These are phyloP conservation scores for Lomographa bimaculata DNA, from an alignment of 2,888 invertebrate genomes.

Conservation along the genomic window DNA sequence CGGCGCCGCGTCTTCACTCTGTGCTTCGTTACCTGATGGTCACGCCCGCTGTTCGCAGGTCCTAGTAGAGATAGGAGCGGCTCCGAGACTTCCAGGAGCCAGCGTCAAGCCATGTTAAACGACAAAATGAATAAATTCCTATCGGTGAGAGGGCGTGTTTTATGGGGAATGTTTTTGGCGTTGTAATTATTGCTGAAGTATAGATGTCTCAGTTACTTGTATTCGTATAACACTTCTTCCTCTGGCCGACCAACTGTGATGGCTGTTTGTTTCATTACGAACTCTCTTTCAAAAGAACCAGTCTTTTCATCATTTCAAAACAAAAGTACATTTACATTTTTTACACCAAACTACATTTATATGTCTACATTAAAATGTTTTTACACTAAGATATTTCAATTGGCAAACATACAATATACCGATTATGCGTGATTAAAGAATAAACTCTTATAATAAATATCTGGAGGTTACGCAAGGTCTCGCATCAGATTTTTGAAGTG, in stretches of 20 bases:
- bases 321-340: constrained; percentile 52
- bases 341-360: not conserved
- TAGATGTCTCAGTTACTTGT: constrained; percentile 73
- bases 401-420: too few species aligned
- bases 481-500: too few species aligned
- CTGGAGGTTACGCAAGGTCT: too few species aligned
- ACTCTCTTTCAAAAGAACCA: constrained; percentile 45
- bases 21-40: constrained; percentile 51
- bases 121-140: constrained; percentile 97
- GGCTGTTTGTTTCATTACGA: constrained; percentile 58
- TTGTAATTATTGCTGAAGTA: constrained; percentile 42
- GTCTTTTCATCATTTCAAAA: constrained; percentile 35
- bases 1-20: constrained; percentile 41
- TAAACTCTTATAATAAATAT: too few species aligned
- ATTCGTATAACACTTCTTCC: constrained; percentile 66
- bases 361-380: too few species aligned
- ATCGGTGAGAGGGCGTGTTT: constrained; percentile 89
- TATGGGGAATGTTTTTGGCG: constrained; percentile 50
- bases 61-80: constrained; percentile 86
- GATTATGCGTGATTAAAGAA: too few species aligned
- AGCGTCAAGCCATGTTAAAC: constrained; percentile 94
- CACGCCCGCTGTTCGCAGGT: constrained; percentile 79
- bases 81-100: constrained; percentile 86
- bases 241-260: constrained; percentile 69
- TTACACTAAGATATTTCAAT: too few species aligned